Evolutionary conservation across 2,113 vertebrate species (phyloP).

Genomic region (Phocoena sinus): DNA sequence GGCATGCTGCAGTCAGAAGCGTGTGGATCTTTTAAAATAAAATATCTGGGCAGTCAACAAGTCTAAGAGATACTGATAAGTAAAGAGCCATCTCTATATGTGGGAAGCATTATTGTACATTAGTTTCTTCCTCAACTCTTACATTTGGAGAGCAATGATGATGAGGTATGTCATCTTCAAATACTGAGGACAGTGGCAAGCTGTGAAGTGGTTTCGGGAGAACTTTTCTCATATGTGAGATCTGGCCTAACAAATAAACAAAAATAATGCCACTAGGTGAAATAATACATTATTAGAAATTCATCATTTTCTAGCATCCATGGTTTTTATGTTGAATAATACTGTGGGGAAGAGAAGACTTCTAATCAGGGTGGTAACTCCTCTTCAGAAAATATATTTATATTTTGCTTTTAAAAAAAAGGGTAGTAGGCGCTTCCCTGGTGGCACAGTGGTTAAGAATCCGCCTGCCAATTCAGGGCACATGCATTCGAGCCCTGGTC

Average conservation of each 20-base stretch:
- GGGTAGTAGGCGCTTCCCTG: background rate
- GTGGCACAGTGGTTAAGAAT: too few species aligned
- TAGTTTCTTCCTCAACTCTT: background rate
- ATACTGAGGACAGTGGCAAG: background rate
- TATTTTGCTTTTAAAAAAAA: background rate
- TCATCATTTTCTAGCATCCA: background rate
- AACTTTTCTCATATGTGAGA: background rate
- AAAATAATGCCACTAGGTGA: background rate
- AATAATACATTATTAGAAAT: background rate
- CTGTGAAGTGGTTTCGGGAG: background rate
- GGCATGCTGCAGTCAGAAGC: background rate
- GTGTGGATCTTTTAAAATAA: background rate
- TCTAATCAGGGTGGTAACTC: background rate
- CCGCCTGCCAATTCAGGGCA: too few species aligned
- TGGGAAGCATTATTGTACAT: background rate
- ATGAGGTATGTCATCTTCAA: background rate
- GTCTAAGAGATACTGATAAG: background rate
- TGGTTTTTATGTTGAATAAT: background rate
- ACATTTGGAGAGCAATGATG: background rate
- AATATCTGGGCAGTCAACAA: background rate
- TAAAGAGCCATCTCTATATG: background rate
- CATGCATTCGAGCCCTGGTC: too few species aligned
- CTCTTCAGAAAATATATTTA: constrained; percentile 10
- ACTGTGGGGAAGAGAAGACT: background rate
- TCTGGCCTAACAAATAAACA: background rate